Evolutionary conservation across 2,888 invertebrate genomes (phyloP), one percentile per base, ranked within the genome.

Genomic region (Drosophila macrothrix): DNA sequence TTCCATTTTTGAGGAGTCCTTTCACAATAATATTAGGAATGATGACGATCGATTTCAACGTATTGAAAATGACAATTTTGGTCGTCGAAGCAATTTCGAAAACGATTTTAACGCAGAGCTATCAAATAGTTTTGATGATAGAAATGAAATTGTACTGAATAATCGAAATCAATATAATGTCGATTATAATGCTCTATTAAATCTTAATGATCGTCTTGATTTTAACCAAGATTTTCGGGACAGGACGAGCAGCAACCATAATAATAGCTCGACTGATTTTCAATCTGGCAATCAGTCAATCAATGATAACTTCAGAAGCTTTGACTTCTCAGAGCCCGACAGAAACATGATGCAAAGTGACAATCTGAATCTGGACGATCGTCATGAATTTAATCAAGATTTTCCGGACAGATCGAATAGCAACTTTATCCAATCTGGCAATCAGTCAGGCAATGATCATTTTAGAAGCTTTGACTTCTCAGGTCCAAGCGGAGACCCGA

Each of bases 161-260:
- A 35, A 59, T 60, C 28, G n/a, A 55, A 46, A 62, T 54, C 53
- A 6, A 5, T 49, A 33, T 14, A 46, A 63, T 59, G 22, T 28
- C 3, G 63, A 74, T 39, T 66, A 35, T 62, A 62, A 72, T 37
- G 58, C 61, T 28, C 7, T 55, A 19, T 14, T 46, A 16, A 46
- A 62, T 31, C 4, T 14, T 25, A 49, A n/a, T 1, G 52, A 68
- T 31, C 65, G 43, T 25, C 28, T 39, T 1, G 49, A 58, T 25
- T 54, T 55, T 54, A 19, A 50, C 54, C 39, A 43, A 31, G 31
- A 72, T 41, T 70, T 64, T 41, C 16, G 14, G 25, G 35, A 25
- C 25, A 37, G 54, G 28, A 31, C 59, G 19, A 31, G 25, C 10
- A 19, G 6, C 31, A 64, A 60, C 28, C 19, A 14, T 14, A 46